phyloP scores from a whole-genome alignment of 2,888 invertebrate species.

The Diachrysia chrysitis region DNA sequence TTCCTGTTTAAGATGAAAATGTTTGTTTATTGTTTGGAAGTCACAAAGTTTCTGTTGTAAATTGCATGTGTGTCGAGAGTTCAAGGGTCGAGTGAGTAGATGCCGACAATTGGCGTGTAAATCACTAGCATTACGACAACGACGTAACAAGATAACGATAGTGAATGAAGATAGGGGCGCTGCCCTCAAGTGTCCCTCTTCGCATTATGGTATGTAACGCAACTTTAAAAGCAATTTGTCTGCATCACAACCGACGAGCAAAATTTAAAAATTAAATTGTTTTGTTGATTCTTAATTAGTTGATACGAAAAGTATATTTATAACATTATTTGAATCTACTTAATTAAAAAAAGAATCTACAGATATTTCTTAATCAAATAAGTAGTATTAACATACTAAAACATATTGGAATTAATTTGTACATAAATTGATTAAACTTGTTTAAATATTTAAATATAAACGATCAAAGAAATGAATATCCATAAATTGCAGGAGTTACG shows the following conservation, averaged over 20 bases:
- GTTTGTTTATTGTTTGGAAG: slow-evolving; percentile 14
- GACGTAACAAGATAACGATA: slow-evolving; percentile 76
- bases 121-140: slow-evolving; percentile 70
- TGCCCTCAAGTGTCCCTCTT: slow-evolving; percentile 67
- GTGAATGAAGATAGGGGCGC: slow-evolving; percentile 79
- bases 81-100: slow-evolving; percentile 63
- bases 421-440: background rate
- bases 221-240: slow-evolving; percentile 43
- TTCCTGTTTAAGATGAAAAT: slow-evolving; percentile 24
- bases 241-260: slow-evolving; percentile 11
- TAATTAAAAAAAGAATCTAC: too few species aligned
- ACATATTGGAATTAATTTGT: background rate
- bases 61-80: slow-evolving; percentile 43
- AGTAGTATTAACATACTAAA: background rate
- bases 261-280: background rate
- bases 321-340: background rate
- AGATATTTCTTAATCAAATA: background rate
- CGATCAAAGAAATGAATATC: background rate
- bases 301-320: background rate
- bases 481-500: background rate
- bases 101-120: slow-evolving; percentile 77
- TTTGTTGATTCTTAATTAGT: background rate
- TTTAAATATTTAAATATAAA: background rate
- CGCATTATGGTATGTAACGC: slow-evolving; percentile 28
- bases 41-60: slow-evolving; percentile 60